These are phyloP conservation scores for Paradoxurus hermaphroditus DNA, from an alignment of 2,113 vertebrate species.

Conservation along the genomic window DNA sequence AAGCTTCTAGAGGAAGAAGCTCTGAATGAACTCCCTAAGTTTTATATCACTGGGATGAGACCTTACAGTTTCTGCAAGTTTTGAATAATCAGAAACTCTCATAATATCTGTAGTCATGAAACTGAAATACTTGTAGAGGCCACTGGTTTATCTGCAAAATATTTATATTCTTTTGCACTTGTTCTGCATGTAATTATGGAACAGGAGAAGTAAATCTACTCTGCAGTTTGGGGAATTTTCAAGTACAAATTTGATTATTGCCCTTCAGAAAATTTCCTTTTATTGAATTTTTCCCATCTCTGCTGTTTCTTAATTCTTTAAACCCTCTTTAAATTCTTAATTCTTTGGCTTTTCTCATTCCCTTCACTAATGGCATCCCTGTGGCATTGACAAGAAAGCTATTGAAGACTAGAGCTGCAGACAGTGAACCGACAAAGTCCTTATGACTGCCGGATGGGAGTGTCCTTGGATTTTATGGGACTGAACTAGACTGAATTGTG, in stretches of 20 bases:
- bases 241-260: slow-evolving; percentile 16
- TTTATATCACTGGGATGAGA: neutral
- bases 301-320: neutral
- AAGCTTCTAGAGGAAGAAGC: too few species aligned
- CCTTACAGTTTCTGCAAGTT: neutral
- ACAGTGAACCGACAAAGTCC: neutral
- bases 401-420: neutral
- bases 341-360: neutral
- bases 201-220: neutral
- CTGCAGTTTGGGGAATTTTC: neutral
- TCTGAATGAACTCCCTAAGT: neutral
- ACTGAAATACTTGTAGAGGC: neutral
- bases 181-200: slow-evolving; percentile 18
- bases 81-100: neutral
- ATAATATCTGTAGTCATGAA: neutral
- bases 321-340: too few species aligned
- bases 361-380: neutral
- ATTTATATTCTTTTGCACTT: neutral
- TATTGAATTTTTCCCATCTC: neutral
- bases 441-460: neutral
- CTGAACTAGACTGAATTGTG: neutral
- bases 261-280: neutral
- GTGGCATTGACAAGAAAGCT: neutral
- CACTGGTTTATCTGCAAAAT: slow-evolving; percentile 1
- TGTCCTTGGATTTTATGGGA: neutral